phyloP scores from a whole-genome alignment of 2,113 vertebrate genomes.

The Alces alces region DNA sequence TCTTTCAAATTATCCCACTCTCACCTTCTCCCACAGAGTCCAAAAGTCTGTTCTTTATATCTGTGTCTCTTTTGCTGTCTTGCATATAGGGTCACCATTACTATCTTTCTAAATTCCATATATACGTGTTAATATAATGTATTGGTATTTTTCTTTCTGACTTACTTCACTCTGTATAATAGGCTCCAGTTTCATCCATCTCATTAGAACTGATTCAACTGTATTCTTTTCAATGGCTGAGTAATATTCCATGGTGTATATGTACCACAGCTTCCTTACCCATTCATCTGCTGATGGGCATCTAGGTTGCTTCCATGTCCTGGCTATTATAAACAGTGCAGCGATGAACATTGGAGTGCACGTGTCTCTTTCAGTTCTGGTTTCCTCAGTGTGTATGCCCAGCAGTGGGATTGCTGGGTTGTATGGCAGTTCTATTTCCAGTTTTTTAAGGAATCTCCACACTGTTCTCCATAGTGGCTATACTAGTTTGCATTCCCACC shows the following conservation, averaged over 20 bases:
- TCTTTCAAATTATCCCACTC: not conserved
- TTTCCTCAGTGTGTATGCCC: not conserved
- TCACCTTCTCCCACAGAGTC: not conserved
- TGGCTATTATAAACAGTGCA: not conserved
- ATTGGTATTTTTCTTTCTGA: not conserved
- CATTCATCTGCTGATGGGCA: not conserved
- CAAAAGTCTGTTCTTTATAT: not conserved
- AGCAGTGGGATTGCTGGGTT: not conserved
- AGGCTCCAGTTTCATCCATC: not conserved
- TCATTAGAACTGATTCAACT: not conserved
- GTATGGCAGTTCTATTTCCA: not conserved
- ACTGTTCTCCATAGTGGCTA: not conserved
- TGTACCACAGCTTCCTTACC: not conserved
- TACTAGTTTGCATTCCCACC: not conserved
- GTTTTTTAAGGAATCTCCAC: not conserved
- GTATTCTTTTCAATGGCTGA: not conserved
- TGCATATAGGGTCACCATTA: accelerated
- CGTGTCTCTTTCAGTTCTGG: not conserved
- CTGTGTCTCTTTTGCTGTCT: not conserved
- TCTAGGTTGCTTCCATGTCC: not conserved
- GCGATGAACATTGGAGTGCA: not conserved
- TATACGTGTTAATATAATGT: not conserved
- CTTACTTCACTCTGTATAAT: not conserved
- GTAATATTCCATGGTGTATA: not conserved
- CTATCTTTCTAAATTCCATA: not conserved